These are phyloP conservation scores for Drosophila ustulata DNA, from an alignment of 2,888 invertebrate species.

Conservation along the genomic window DNA sequence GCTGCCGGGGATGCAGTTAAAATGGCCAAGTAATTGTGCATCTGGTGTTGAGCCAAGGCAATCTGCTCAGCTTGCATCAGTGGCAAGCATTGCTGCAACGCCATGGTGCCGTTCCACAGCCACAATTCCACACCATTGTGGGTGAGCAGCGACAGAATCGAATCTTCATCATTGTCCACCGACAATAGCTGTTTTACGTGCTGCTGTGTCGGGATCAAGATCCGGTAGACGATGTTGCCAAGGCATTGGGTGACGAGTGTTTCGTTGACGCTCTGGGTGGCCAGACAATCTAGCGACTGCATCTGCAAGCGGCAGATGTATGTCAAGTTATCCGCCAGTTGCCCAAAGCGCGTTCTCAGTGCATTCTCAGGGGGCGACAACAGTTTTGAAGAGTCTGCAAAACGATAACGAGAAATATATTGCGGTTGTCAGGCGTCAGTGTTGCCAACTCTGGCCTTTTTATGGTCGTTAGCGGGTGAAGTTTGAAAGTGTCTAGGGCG, in stretches of 20 bases:
- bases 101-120: constrained; percentile 53
- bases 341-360: constrained; percentile 5
- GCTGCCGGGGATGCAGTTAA: constrained; percentile 44
- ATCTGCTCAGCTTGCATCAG: constrained; percentile 67
- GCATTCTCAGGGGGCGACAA: constrained; percentile 17
- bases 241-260: constrained; percentile 44
- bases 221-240: background rate
- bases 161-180: constrained; percentile 3
- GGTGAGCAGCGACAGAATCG: constrained; percentile 31
- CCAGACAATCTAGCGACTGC: constrained; percentile 23
- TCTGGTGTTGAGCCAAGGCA: constrained; percentile 39
- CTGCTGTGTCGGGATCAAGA: constrained; percentile 28
- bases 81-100: constrained; percentile 40
- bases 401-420: background rate
- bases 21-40: constrained; percentile 71
- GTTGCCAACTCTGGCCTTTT: background rate
- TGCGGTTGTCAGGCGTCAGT: background rate
- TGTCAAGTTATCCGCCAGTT: background rate
- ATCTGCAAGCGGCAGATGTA: constrained; percentile 20
- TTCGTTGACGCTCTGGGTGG: constrained; percentile 15
- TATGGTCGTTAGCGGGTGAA: background rate
- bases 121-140: constrained; percentile 59
- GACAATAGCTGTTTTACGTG: constrained; percentile 64
- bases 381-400: constrained; percentile 37
- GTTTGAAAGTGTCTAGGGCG: no score